phyloP scores from a whole-genome alignment of 92 coral and sea anemone genomes.

The Parazoanthus darwini region DNA sequence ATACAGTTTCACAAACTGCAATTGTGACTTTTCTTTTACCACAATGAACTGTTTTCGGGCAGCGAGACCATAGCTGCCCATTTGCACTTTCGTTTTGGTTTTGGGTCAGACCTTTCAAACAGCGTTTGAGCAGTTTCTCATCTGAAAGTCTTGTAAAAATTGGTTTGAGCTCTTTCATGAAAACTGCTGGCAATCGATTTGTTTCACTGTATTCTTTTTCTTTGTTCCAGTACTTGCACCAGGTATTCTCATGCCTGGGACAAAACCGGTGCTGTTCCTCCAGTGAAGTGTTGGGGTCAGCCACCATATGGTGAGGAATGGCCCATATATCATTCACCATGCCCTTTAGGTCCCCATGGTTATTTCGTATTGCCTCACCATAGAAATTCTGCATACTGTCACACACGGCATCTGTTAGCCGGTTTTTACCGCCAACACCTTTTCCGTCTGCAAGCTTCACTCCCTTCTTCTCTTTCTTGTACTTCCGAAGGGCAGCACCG shows the following conservation, averaged over 20 bases:
- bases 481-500: slow-evolving; percentile 49
- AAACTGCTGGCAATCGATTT: slow-evolving; percentile 34
- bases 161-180: slow-evolving; percentile 34
- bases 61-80: slow-evolving; percentile 60
- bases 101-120: slow-evolving; percentile 55
- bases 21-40: slow-evolving; percentile 47
- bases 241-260: slow-evolving; percentile 30
- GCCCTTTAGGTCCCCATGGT: slow-evolving; percentile 22
- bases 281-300: no score
- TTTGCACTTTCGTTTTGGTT: slow-evolving; percentile 62
- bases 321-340: no score
- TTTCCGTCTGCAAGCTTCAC: slow-evolving; percentile 55
- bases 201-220: slow-evolving; percentile 37
- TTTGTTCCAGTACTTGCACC: slow-evolving; percentile 57
- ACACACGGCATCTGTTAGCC: slow-evolving; percentile 52
- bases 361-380: slow-evolving; percentile 52
- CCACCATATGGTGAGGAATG: no score
- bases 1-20: slow-evolving; percentile 59
- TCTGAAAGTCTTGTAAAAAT: slow-evolving; percentile 46
- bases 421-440: slow-evolving; percentile 47
- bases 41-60: slow-evolving; percentile 57
- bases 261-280: no score
- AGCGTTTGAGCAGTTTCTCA: slow-evolving; percentile 47
- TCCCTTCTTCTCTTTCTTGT: slow-evolving; percentile 43
- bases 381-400: slow-evolving; percentile 60